phyloP scores from a whole-genome alignment of 2,888 invertebrate species.

The Formica aserva region DNA sequence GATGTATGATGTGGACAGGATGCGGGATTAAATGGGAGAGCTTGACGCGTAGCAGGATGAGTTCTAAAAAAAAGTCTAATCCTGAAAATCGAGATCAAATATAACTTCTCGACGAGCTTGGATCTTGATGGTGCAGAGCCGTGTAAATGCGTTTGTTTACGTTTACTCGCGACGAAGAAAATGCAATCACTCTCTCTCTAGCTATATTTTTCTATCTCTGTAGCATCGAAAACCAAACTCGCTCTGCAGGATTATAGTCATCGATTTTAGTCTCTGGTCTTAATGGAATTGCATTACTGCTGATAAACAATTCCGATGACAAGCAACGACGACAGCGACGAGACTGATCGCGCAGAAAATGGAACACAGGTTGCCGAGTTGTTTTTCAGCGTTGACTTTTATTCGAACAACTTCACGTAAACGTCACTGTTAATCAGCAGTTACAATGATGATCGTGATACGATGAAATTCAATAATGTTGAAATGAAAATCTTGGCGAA shows the following conservation, averaged over 20 bases:
- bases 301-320: constrained; percentile 44
- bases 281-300: constrained; percentile 29
- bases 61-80: neutral
- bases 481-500: constrained; percentile 47
- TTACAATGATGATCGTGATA: constrained; percentile 42
- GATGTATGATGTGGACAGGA: constrained; percentile 13
- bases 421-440: constrained; percentile 55
- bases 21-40: neutral
- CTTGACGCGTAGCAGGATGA: neutral
- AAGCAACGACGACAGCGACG: neutral
- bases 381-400: constrained; percentile 32
- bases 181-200: neutral
- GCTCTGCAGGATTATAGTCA: neutral
- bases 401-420: constrained; percentile 40
- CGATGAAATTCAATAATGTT: constrained; percentile 41
- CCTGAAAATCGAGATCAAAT: neutral
- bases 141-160: neutral
- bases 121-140: neutral
- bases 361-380: constrained; percentile 20
- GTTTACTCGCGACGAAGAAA: constrained; percentile 6
- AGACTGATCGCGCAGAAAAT: neutral
- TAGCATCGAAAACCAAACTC: neutral
- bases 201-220: neutral
- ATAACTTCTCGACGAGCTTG: neutral
- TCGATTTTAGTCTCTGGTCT: neutral